Evolutionary conservation across 2,113 vertebrate genomes (phyloP).

Genomic region (Meriones unguiculatus): DNA sequence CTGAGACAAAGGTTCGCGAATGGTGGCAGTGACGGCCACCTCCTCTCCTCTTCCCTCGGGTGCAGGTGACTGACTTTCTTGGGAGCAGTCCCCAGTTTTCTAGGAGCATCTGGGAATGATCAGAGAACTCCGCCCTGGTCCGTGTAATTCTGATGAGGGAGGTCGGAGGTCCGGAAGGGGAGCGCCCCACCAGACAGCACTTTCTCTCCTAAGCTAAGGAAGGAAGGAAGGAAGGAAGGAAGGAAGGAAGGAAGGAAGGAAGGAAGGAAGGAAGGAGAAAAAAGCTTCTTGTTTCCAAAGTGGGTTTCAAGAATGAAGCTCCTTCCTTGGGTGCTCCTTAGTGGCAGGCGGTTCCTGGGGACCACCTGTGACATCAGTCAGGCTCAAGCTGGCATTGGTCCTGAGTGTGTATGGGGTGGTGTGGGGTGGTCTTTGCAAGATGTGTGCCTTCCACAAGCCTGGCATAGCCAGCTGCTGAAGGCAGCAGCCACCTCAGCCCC

Average conservation of each 20-base stretch:
- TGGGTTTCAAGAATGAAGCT: not conserved
- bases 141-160: not conserved
- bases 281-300: constrained; percentile 11
- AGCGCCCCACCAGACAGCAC: constrained; percentile 7
- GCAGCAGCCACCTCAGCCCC: not conserved
- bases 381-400: fast-evolving
- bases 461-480: not conserved
- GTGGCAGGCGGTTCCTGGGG: no score
- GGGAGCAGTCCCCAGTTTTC: constrained; percentile 37
- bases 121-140: not conserved
- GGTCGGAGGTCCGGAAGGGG: constrained; percentile 42
- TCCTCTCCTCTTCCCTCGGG: not conserved
- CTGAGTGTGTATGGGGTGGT: fast-evolving
- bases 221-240: no score
- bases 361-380: no score
- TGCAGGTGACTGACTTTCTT: not conserved
- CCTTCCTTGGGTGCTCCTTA: not conserved
- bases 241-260: no score
- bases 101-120: constrained; percentile 28
- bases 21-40: fast-evolving
- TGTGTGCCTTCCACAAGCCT: fast-evolving
- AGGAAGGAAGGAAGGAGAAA: no score
- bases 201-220: not conserved
- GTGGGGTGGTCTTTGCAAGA: fast-evolving
- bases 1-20: no score